Evolutionary conservation across 1,140 invertebrate genomes (phyloP).

Genomic region (Diabrotica undecimpunctata): DNA sequence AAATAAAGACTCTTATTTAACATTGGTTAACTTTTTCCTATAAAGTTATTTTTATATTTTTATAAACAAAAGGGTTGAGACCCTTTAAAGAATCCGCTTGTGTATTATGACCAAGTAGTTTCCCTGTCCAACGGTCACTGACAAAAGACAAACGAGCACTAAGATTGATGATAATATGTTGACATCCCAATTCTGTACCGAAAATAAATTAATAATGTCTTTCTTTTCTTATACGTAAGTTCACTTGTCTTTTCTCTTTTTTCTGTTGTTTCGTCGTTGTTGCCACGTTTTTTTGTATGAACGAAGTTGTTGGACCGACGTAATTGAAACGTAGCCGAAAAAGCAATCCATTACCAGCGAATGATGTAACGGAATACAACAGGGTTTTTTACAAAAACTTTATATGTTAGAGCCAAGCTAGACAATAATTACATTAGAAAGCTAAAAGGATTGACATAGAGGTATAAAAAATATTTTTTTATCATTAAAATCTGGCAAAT

Average conservation of each 20-base stretch:
- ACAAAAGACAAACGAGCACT: conserved; percentile 35
- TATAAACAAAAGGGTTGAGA: no score
- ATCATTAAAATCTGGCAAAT: no score
- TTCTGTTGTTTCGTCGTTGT: conserved; percentile 3
- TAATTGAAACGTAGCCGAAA: conserved; percentile 16
- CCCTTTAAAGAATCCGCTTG: no score
- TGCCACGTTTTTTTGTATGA: conserved; percentile 6
- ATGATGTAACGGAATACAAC: neutral
- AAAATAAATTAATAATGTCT: conserved; percentile 36
- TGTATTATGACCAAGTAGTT: neutral
- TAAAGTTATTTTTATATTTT: no score
- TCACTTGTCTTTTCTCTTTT: conserved; percentile 18
- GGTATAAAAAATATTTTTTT: no score
- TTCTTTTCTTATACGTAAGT: conserved; percentile 16
- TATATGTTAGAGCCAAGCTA: no score
- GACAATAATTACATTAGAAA: no score
- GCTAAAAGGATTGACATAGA: no score
- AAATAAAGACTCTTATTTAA: no score
- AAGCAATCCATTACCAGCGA: conserved; percentile 12
- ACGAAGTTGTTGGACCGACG: neutral
- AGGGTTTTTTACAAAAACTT: neutral
- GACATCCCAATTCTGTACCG: conserved; percentile 33
- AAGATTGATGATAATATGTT: conserved; percentile 37
- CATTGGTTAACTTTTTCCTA: no score
- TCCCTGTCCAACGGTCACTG: conserved; percentile 23